Conservation (phyloP, 2,888 invertebrate genomes). For the Lomographa bimaculata region DNA sequence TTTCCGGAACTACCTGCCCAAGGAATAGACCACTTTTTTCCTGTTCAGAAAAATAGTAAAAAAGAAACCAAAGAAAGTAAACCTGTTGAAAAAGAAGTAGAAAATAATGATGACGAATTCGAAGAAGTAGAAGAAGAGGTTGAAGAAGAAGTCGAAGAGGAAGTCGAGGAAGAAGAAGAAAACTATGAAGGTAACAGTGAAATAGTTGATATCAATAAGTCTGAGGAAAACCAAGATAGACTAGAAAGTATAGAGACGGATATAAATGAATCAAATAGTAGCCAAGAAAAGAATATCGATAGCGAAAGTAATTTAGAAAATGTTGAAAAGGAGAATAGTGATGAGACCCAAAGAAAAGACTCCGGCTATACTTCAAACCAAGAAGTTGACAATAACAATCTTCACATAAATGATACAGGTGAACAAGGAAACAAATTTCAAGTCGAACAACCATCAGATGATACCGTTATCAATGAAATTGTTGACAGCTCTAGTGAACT, state of each 20-base stretch:
- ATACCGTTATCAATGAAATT: constrained; percentile 18
- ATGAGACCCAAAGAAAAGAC: constrained; percentile 8
- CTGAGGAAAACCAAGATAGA: not conserved
- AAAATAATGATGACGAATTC: not conserved
- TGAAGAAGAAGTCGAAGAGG: constrained; percentile 4
- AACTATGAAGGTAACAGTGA: not conserved
- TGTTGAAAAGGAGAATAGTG: constrained; percentile 1
- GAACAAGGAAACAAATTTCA: no score
- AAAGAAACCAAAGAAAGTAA: constrained; percentile 14
- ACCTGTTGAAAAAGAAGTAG: constrained; percentile 20
- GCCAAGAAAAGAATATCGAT: constrained; percentile 1
- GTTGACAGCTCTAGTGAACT: constrained; percentile 5
- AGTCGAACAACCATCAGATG: constrained; percentile 24
- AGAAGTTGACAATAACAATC: constrained; percentile 15
- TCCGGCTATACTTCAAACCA: constrained; percentile 10
- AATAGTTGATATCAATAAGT: not conserved
- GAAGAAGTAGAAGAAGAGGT: constrained; percentile 7
- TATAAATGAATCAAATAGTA: not conserved
- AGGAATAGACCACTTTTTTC: constrained; percentile 8
- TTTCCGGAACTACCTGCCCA: constrained; percentile 43
- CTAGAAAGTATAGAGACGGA: not conserved
- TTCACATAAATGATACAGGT: no score
- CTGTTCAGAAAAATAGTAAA: constrained; percentile 32
- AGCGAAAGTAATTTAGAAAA: not conserved
- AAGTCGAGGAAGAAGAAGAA: constrained; percentile 3